Conservation (phyloP, 2,888 invertebrate genomes). For the Gryllus longicercus region DNA sequence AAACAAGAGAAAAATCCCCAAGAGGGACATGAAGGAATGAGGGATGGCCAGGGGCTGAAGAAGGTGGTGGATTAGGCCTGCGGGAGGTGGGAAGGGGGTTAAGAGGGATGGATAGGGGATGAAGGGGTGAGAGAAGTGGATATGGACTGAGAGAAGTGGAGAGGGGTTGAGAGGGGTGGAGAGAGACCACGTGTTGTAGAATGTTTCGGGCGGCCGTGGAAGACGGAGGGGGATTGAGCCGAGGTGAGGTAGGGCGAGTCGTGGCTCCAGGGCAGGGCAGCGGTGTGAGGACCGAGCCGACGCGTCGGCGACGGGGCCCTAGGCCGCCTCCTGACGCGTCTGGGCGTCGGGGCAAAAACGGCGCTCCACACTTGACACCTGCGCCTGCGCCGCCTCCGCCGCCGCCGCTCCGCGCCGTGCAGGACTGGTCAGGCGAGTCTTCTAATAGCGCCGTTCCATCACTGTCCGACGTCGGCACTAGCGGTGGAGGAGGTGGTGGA, state of each 20-base stretch:
- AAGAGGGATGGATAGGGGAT: not conserved
- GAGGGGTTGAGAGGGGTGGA: not conserved
- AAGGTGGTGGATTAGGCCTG: not conserved
- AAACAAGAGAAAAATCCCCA: not conserved
- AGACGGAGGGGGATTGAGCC: not conserved
- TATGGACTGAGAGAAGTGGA: not conserved
- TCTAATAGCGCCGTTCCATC: slow-evolving; percentile 5
- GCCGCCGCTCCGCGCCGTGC: not conserved
- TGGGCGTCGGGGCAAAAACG: not conserved
- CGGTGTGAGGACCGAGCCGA: not conserved
- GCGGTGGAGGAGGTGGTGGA: not conserved
- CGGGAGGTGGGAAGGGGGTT: not conserved
- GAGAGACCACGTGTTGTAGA: not conserved
- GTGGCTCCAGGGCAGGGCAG: not conserved
- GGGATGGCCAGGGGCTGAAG: not conserved
- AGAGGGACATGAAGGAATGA: not conserved
- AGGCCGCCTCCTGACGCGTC: not conserved
- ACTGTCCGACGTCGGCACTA: not conserved
- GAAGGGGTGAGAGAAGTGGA: not conserved
- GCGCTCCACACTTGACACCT: not conserved
- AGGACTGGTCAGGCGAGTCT: not conserved
- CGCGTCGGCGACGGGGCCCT: too few species aligned
- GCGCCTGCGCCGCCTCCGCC: not conserved
- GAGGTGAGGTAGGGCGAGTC: not conserved
- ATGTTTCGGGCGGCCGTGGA: not conserved